A percentile compares a stretch with the other conserved stretches of the same genome.
These are phyloP conservation scores for Gymnosoma rotundatum DNA, from an alignment of 2,888 invertebrate genomes.

Conservation along the genomic window DNA sequence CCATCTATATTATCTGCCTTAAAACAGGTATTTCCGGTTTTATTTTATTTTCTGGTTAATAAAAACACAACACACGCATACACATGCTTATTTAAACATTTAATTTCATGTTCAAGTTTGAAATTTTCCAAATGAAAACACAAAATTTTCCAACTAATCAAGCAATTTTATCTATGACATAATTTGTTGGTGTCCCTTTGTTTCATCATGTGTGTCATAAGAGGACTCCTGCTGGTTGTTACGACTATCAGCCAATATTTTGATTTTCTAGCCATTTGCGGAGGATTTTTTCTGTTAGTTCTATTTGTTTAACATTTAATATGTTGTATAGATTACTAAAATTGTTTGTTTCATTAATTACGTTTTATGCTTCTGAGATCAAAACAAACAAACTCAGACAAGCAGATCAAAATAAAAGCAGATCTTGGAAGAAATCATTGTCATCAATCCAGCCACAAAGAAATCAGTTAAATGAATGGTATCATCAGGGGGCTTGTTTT, in stretches of 20 bases:
- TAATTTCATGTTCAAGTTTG: conserved; percentile 36
- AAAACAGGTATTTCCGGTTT: conserved; percentile 66
- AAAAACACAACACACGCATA: neutral
- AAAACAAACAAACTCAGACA: conserved; percentile 67
- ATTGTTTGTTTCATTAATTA: conserved; percentile 77
- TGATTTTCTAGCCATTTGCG: neutral
- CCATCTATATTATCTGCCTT: neutral
- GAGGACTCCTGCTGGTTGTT: neutral
- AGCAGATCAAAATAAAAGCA: neutral
- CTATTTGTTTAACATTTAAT: conserved; percentile 42
- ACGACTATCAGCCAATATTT: neutral
- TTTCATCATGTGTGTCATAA: neutral
- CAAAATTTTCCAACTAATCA: conserved; percentile 58
- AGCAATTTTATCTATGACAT: conserved; percentile 55
- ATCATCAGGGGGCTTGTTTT: too few relatives aligned
- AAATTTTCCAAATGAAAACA: conserved; percentile 66
- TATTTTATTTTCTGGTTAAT: neutral
- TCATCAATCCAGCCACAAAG: too few relatives aligned
- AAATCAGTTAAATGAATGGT: too few relatives aligned
- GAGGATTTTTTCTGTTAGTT: neutral
- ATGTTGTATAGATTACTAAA: conserved; percentile 29
- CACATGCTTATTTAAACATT: neutral
- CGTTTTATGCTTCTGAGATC: conserved; percentile 74
- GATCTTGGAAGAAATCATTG: neutral
- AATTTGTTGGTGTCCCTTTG: neutral